phyloP scores from a whole-genome alignment of 1,140 invertebrate species.

The Reticulitermes speratus region DNA sequence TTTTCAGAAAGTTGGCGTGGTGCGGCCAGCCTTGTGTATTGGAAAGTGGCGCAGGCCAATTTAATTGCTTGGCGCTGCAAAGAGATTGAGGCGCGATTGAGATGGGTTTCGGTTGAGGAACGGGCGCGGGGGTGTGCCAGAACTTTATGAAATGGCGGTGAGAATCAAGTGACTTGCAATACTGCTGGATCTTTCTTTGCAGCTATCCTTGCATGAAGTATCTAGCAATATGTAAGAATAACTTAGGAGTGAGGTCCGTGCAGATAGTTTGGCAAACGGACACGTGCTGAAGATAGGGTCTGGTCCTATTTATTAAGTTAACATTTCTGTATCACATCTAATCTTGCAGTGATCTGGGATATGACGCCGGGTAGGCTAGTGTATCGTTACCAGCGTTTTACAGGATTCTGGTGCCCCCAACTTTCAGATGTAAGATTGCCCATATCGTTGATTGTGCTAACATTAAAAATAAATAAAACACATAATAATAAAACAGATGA shows the following conservation, averaged over 20 bases:
- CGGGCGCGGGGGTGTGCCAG: background rate
- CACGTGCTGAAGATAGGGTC: background rate
- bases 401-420: no score
- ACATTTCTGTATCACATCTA: no score
- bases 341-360: no score
- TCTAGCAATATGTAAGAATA: background rate
- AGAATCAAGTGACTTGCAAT: background rate
- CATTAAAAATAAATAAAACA: no score
- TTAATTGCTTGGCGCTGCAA: conserved; percentile 24
- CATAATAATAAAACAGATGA: no score
- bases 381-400: no score
- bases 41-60: conserved; percentile 28
- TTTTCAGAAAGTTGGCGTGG: conserved; percentile 18
- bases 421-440: no score
- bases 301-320: background rate
- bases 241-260: background rate
- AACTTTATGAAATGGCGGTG: conserved; percentile 15
- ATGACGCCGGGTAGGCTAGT: no score
- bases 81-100: conserved; percentile 27
- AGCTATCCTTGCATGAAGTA: background rate
- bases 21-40: conserved; percentile 25
- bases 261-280: background rate
- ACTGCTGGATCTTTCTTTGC: background rate
- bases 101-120: conserved; percentile 9
- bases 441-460: no score